Percentiles rank a stretch among this genome's conserved stretches.
Conservation (phyloP, 2,888 invertebrate species). For the Glyphotaelius pellucidus region DNA sequence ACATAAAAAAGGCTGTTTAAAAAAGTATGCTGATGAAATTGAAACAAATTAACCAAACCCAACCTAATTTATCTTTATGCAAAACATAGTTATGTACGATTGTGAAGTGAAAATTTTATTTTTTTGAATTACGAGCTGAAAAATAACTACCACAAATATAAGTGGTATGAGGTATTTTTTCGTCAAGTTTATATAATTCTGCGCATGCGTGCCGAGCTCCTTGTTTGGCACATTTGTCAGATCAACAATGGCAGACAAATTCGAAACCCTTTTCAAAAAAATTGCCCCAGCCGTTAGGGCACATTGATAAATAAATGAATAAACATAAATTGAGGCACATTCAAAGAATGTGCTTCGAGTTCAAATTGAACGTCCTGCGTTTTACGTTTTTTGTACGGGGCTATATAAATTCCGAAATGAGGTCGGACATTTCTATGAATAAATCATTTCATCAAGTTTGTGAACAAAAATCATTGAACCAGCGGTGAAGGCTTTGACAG, state of each 20-base stretch:
- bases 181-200: background rate
- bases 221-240: background rate
- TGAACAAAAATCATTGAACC: slow-evolving; percentile 26
- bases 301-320: background rate
- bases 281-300: background rate
- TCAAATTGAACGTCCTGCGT: slow-evolving; percentile 3
- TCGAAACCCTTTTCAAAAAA: background rate
- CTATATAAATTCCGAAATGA: slow-evolving; percentile 4
- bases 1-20: too few species aligned
- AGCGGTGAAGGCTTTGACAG: background rate
- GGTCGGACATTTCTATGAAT: slow-evolving; percentile 35
- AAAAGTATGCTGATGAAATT: background rate
- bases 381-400: slow-evolving; percentile 18
- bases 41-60: background rate
- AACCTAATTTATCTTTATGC: background rate
- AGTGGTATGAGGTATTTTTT: background rate
- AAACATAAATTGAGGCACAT: background rate
- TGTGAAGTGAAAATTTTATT: background rate
- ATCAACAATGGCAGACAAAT: background rate
- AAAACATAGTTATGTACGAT: background rate
- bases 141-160: too few species aligned
- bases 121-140: too few species aligned
- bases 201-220: background rate
- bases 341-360: background rate
- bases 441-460: slow-evolving; percentile 32